phyloP scores from a whole-genome alignment of 1,140 invertebrate species.

The Sarcophaga peregrina region DNA sequence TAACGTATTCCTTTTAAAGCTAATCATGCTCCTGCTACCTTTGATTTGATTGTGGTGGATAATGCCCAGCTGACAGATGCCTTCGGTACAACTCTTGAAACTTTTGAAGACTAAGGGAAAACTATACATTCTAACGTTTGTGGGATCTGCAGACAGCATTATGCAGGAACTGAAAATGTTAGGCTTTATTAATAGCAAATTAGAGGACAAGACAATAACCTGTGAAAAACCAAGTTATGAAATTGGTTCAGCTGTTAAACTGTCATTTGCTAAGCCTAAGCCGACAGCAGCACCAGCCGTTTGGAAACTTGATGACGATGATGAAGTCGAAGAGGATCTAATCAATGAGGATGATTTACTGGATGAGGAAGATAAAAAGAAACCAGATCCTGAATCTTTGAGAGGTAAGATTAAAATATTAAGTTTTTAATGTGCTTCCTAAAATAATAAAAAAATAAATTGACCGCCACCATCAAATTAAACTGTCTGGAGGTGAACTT shows the following conservation, averaged over 20 bases:
- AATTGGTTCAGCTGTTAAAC: constrained; percentile 70
- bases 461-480: no score
- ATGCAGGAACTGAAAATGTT: constrained; percentile 72
- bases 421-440: background rate
- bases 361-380: constrained; percentile 89
- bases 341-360: constrained; percentile 90
- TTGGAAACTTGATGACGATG: constrained; percentile 70
- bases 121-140: constrained; percentile 65
- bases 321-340: constrained; percentile 81
- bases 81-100: constrained; percentile 69
- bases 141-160: constrained; percentile 61
- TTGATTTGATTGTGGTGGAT: constrained; percentile 72
- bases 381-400: constrained; percentile 83
- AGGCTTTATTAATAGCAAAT: constrained; percentile 72
- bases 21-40: constrained; percentile 69
- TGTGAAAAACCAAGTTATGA: constrained; percentile 77
- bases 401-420: constrained; percentile 72
- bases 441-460: no score
- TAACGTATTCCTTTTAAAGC: constrained; percentile 60
- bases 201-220: constrained; percentile 65
- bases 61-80: constrained; percentile 68
- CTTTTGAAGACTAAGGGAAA: constrained; percentile 73
- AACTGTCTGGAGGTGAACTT: no score
- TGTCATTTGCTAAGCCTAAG: constrained; percentile 66
- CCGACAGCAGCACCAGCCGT: constrained; percentile 51